These are phyloP conservation scores for Lasioglossum pauxillum DNA, from an alignment of 2,888 invertebrate genomes.

Conservation along the genomic window DNA sequence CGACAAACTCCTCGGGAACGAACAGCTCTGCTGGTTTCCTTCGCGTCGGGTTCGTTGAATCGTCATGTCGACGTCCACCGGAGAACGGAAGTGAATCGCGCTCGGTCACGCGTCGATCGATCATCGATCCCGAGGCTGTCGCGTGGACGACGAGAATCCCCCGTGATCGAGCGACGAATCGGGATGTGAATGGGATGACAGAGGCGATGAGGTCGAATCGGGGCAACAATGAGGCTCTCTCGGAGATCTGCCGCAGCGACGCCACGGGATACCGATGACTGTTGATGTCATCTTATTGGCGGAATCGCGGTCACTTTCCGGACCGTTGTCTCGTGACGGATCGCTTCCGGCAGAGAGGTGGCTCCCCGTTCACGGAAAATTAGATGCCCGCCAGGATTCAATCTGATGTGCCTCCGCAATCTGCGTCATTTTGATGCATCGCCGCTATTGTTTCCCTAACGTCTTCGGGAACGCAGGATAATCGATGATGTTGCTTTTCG, in stretches of 20 bases:
- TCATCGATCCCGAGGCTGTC: constrained; percentile 63
- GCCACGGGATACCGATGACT: background rate
- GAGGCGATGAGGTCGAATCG: background rate
- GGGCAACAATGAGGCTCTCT: constrained; percentile 9
- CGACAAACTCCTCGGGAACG: constrained; percentile 35
- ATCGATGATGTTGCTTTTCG: background rate
- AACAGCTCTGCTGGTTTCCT: background rate
- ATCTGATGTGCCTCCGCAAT: constrained; percentile 9
- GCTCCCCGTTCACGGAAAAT: constrained; percentile 9
- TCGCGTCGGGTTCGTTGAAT: constrained; percentile 67
- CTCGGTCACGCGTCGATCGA: constrained; percentile 68
- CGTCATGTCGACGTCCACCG: background rate
- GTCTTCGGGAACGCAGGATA: background rate
- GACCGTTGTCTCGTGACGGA: constrained; percentile 24
- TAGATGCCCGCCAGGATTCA: background rate
- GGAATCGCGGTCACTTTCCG: constrained; percentile 16
- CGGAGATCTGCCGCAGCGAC: constrained; percentile 17
- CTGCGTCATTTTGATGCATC: constrained; percentile 1
- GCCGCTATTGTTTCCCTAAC: background rate
- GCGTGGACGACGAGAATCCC: constrained; percentile 42
- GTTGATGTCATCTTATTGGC: constrained; percentile 27
- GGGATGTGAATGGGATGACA: constrained; percentile 7
- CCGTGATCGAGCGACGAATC: constrained; percentile 46
- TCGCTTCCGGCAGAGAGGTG: constrained; percentile 4
- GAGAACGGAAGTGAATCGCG: constrained; percentile 61